Conservation (phyloP, 1,140 invertebrate species). For the Drosophila asahinai region DNA sequence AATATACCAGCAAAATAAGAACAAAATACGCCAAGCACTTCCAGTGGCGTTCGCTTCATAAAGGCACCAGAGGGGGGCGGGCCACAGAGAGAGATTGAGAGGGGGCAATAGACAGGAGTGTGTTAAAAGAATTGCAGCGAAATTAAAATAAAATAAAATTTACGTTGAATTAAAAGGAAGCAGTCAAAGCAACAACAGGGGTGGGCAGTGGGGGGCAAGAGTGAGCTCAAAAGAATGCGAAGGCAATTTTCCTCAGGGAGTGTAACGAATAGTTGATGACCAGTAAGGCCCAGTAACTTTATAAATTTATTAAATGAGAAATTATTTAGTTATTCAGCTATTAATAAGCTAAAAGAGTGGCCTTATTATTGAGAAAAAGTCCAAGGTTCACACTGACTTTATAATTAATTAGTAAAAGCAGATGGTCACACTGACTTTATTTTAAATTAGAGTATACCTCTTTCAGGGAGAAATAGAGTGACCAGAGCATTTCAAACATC, state of each 20-base stretch:
- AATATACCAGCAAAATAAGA: background rate
- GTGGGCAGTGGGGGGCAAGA: constrained; percentile 13
- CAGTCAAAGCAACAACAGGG: constrained; percentile 60
- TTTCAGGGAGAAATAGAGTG: no score
- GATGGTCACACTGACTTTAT: no score
- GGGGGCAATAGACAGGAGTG: constrained; percentile 18
- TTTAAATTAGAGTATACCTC: no score
- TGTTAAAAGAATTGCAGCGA: constrained; percentile 79
- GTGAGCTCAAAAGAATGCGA: constrained; percentile 19
- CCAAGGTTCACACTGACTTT: no score
- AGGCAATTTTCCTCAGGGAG: background rate
- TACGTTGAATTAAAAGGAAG: constrained; percentile 79
- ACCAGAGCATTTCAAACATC: no score
- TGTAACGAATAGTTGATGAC: constrained; percentile 8
- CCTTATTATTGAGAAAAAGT: no score
- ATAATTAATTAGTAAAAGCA: no score
- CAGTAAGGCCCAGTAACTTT: no score
- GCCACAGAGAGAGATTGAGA: background rate
- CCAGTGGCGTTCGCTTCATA: constrained; percentile 38
- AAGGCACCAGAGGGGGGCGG: constrained; percentile 18
- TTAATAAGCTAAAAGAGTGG: no score
- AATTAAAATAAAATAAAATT: constrained; percentile 84
- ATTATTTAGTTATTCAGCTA: no score
- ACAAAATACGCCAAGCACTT: constrained; percentile 22
- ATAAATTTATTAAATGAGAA: background rate